These are phyloP conservation scores for Gobio gobio DNA, from an alignment of 2,113 vertebrate species.

Conservation along the genomic window DNA sequence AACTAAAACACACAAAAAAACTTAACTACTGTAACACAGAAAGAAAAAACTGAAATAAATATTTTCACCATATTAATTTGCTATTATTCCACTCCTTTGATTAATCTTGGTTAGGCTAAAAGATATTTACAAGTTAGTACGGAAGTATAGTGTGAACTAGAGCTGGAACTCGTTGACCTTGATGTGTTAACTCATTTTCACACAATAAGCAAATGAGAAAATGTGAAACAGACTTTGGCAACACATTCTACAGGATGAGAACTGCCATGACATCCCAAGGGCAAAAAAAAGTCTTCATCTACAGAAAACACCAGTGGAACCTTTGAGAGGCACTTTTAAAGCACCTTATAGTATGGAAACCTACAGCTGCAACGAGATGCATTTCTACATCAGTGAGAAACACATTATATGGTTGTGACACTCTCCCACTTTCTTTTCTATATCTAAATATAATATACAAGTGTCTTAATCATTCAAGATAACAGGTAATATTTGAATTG, in stretches of 20 bases:
- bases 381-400: constrained; percentile 61
- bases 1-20: constrained; percentile 48
- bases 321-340: constrained; percentile 36
- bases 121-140: constrained; percentile 75
- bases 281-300: constrained; percentile 46
- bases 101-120: constrained; percentile 61
- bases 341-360: constrained; percentile 23
- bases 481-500: constrained; percentile 1
- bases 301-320: constrained; percentile 40
- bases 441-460: constrained; percentile 45
- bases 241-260: constrained; percentile 41
- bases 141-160: constrained; percentile 60
- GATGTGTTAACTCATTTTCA: constrained; percentile 4
- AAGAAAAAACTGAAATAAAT: constrained; percentile 75
- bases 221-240: constrained; percentile 41
- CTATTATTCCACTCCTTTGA: constrained; percentile 65
- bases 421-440: constrained; percentile 44
- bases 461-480: constrained; percentile 51
- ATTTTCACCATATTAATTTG: constrained; percentile 64
- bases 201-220: constrained; percentile 11
- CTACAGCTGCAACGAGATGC: constrained; percentile 44
- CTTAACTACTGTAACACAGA: constrained; percentile 62
- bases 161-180: constrained; percentile 12
- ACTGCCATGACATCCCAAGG: neutral
- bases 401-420: constrained; percentile 65